Evolutionary conservation across 2,113 vertebrate genomes (phyloP), one percentile per base, ranked within the genome.

Genomic region (Thunnus maccoyii): DNA sequence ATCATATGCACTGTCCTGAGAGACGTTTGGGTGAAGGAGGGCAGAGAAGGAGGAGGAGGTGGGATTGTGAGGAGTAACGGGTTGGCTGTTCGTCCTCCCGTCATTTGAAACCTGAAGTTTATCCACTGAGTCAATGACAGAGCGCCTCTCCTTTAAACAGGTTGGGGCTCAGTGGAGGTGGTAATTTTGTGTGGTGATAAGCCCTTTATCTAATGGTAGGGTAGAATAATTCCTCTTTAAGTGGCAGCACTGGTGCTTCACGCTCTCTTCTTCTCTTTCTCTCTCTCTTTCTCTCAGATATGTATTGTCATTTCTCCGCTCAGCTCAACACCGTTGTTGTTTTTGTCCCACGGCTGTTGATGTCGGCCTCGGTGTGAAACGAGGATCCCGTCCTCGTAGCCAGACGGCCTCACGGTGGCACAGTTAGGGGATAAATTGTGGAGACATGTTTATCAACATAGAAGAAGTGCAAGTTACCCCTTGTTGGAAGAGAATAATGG

Each of bases 161-260:
- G 54, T 83, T 89, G 82, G 71, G 79, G 87, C 88, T 94, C 93
- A 91, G 93, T 89, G 86, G 93, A 95, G 88, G 93, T 89, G 62
- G 94, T 91, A 89, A 95, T 96, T 96, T 94, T 94, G 90, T 89
- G 92, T 90, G 88, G 95, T 88, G 95, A 95, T 96, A 95, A 96
- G 93, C 93, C 94, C 93, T 88, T 94, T 92, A 86, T 94, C 91
- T 95, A 96, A 96, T 95, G 92, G 91, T 72, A 91, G 94, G 93
- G 93, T 94, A 92, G 93, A 93, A 91, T 93, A 94, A 95, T 94
- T 91, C 84, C 71, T 86, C 72, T 84, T 69, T 88, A 84, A 88
- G 84, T 82, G 87, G 75, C 72, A 44, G 73, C 7, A 32, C 74
- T 41, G 55, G 69, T 47, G 76, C 63, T 60, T 67, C 51, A 78